These are phyloP conservation scores for Chunga burmeisteri DNA, from an alignment of 2,113 vertebrate genomes.

Conservation along the genomic window DNA sequence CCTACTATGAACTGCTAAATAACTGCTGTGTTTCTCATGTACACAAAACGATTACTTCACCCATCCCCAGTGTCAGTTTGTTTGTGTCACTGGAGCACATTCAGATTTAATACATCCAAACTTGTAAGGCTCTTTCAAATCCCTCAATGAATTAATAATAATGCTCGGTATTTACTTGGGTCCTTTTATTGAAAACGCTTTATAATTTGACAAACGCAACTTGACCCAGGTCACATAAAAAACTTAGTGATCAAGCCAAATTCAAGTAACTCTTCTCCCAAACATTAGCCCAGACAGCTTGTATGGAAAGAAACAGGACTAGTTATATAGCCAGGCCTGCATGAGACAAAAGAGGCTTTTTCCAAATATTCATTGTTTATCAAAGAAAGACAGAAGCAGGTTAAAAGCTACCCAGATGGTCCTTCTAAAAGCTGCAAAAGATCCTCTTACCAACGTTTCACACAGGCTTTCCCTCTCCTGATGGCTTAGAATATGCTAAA, in stretches of 20 bases:
- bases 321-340: not conserved
- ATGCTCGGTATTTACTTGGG: not conserved
- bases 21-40: not conserved
- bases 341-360: not conserved
- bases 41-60: not conserved
- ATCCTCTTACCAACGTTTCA: not conserved
- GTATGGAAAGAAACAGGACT: not conserved
- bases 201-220: slow-evolving; percentile 34
- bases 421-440: not conserved
- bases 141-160: slow-evolving; percentile 30
- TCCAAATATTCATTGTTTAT: not conserved
- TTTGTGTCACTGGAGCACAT: not conserved
- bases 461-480: not conserved
- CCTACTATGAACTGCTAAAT: slow-evolving; percentile 13
- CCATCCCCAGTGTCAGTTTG: not conserved
- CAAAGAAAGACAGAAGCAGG: not conserved
- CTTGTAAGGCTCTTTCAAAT: slow-evolving; percentile 4
- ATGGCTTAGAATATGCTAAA: not conserved
- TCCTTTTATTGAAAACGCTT: slow-evolving; percentile 35
- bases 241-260: not conserved
- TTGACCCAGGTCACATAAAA: not conserved
- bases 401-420: not conserved
- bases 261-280: not conserved
- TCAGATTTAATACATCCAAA: not conserved
- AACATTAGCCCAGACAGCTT: not conserved